Evolutionary conservation across 2,888 invertebrate genomes (phyloP).

Genomic region (Plebejus argus): DNA sequence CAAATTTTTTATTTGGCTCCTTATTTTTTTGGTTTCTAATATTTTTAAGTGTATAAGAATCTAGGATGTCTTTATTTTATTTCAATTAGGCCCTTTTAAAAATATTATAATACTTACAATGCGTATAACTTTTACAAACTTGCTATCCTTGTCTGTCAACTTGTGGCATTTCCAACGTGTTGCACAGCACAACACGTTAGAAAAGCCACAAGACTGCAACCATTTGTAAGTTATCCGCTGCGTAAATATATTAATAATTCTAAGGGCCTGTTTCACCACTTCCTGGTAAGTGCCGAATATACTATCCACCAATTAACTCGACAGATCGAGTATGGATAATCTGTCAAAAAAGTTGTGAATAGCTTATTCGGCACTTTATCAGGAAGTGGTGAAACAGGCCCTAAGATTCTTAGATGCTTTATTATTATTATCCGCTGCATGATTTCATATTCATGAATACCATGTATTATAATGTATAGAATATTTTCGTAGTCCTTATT

Average conservation of each 20-base stretch:
- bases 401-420: constrained; percentile 14
- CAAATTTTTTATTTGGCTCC: constrained; percentile 21
- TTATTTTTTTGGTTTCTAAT: constrained; percentile 34
- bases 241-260: neutral
- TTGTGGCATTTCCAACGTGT: neutral
- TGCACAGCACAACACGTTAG: no score
- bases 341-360: no score
- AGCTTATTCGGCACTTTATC: no score
- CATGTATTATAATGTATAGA: constrained; percentile 4
- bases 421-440: constrained; percentile 26
- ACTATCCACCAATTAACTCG: no score
- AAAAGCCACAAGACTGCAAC: no score
- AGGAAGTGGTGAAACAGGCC: neutral
- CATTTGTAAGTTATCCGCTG: neutral
- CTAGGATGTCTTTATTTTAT: neutral
- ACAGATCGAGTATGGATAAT: no score
- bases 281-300: no score
- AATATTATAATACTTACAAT: neutral
- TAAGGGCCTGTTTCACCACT: no score
- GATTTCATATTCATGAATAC: constrained; percentile 18
- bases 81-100: neutral
- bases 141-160: neutral
- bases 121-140: neutral
- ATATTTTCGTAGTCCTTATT: constrained; percentile 29
- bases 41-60: constrained; percentile 35